A percentile compares a stretch with the other conserved stretches of the same genome.
Evolutionary conservation across 2,888 invertebrate species (phyloP).

Genomic region (Drosophila neoperkinsi): DNA sequence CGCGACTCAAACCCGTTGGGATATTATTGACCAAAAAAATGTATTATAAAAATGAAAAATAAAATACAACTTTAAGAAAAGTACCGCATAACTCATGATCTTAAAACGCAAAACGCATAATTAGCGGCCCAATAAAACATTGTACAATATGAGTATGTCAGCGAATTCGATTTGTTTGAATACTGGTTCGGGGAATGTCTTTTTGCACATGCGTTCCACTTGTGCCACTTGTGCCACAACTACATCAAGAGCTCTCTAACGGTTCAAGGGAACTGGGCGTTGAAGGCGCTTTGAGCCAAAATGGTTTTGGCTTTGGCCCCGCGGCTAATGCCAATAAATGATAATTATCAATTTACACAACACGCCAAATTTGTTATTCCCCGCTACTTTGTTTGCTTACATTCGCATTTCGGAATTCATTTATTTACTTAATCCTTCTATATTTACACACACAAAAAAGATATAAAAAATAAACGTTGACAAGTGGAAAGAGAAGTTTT

Average conservation of each 20-base stretch:
- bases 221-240: constrained; percentile 24
- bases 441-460: constrained; percentile 16
- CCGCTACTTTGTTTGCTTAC: constrained; percentile 10
- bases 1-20: constrained; percentile 17
- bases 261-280: constrained; percentile 15
- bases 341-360: constrained; percentile 62
- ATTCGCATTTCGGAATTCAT: constrained; percentile 32
- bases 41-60: constrained; percentile 6
- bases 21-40: constrained; percentile 35
- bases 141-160: constrained; percentile 6
- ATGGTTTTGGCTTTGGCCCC: constrained; percentile 7
- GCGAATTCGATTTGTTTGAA: background rate
- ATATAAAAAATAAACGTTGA: background rate
- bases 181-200: background rate
- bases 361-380: constrained; percentile 30
- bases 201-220: constrained; percentile 40
- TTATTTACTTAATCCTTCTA: constrained; percentile 40
- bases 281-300: constrained; percentile 4
- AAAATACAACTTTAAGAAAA: background rate
- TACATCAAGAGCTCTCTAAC: constrained; percentile 5
- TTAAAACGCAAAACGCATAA: constrained; percentile 17
- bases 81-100: constrained; percentile 5
- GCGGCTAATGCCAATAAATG: constrained; percentile 40
- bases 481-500: constrained; percentile 4
- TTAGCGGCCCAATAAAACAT: constrained; percentile 53